Conservation (phyloP, 2,113 vertebrate genomes). For the Athene cunicularia region DNA sequence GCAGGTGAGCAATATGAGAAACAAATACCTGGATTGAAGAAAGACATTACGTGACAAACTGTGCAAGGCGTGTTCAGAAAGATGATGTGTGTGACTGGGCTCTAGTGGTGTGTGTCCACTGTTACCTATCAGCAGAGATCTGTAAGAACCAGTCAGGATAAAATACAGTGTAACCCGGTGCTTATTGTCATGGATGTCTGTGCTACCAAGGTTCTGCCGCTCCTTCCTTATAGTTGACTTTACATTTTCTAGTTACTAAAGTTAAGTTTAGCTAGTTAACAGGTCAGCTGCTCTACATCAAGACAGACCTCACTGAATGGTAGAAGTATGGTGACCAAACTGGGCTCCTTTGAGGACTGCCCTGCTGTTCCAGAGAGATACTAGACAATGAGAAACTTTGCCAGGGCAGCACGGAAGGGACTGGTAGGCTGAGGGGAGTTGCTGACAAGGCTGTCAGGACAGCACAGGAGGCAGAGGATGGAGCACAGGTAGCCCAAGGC, state of each 20-base stretch:
- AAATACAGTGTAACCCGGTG: background rate
- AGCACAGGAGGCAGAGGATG: background rate
- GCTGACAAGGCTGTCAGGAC: background rate
- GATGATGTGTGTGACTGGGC: background rate
- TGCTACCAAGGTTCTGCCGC: background rate
- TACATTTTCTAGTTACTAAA: background rate
- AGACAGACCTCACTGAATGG: background rate
- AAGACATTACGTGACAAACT: background rate
- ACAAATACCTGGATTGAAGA: background rate
- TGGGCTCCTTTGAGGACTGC: background rate
- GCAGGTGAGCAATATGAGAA: background rate
- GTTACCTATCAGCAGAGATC: background rate
- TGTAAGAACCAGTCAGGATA: background rate
- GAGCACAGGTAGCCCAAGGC: background rate
- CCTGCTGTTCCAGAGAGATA: background rate
- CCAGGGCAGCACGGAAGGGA: background rate
- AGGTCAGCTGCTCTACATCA: background rate
- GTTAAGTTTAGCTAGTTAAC: background rate
- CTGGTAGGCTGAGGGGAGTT: background rate
- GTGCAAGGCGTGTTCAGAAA: fast-evolving
- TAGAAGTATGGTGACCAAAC: background rate
- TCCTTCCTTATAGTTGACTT: background rate
- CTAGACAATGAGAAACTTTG: background rate
- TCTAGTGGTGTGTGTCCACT: background rate
- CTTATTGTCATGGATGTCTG: background rate